Evolutionary conservation across 2,888 invertebrate genomes (phyloP), one percentile per base, ranked within the genome.

Genomic region (Drosophila nr. fundita): DNA sequence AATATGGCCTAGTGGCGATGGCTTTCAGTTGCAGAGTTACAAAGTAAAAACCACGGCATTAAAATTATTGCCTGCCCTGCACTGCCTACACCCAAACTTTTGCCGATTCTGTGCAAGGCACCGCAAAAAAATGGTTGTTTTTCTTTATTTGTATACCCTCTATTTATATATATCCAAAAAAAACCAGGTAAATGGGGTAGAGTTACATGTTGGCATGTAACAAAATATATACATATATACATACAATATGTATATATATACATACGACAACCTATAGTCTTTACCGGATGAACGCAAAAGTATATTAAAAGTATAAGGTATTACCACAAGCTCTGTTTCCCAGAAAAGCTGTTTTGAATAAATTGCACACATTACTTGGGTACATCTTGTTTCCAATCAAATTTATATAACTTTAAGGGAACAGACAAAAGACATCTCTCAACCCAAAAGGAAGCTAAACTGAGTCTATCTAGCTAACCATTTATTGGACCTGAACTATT

Each of bases 31-130:
- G 3, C 29, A 38, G 29, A 49, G 63, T 68, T 68, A 55, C 68
- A 55, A 67, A 54, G 27, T 55, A 48, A 63, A 73, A 74, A 71
- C 71, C 67, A 59, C 69, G 69, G 66, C 65, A 80, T 80, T 57
- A 57, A 57, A 57, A 57, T 57, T 57, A 57, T 57, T 57, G 30
- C 57, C 24, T 13, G 27, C 55, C 13, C 54, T 24, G 24, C n/a
- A 40, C 57, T 10, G 29, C 21, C 57, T 57, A 29, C 55, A 30
- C 29, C n/a, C 30, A 42, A 57, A 57, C 15, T 29, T 57, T 57
- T 55, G 57, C 40, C 57, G 42, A 42, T 42, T 57, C 30, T 73
- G 80, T 70, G 77, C 80, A 80, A 80, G 73, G 80, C 61, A 80
- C 80, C 57, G 57, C 76, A 67, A 66, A 82, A 66, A 55, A 52